Evolutionary conservation across 2,797 vertebrate genomes (phyloP), one percentile per base, ranked within the genome.

Genomic region (Delichon dasypus): DNA sequence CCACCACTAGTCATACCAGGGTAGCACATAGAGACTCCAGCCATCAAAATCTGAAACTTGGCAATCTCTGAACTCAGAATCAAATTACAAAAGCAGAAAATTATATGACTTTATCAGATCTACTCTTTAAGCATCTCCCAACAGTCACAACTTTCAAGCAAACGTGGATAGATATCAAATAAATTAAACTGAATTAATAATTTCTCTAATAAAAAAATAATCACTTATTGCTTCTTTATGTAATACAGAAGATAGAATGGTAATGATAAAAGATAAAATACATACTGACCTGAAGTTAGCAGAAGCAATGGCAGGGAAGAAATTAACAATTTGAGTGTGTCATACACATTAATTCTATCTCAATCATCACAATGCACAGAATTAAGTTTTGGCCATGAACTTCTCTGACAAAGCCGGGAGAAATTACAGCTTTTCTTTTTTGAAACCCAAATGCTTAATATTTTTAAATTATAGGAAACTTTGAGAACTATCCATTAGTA

Each of bases 1-100:
- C 1, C 25, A 21, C 6, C 0, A 1, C 32, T 72, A 83, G 13
- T n/a, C 7, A 10, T 34, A 55, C 32, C 7, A 54, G 4, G 3
- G 7, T 26, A 47, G 2, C 5, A 38, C 10, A 38, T 8, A 29
- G 1, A 55, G 25, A 54, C 7, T 38, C 5, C 11, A 58, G 5
- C 5, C 0, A 1, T 29, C 11, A 58, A 25, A 60, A 7, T 36
- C 30, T 64, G 50, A 75, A 70, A 45, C 4, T 7, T 30, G 6
- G 5, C 26, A 51, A 67, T 25, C 10, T 85, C 21, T 47, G 22
- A 80, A 67, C 32, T 30, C 61, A 77, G 15, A 86, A 53, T 50
- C 42, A 58, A 62, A 73, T 23, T 20, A 76, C 70, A 44, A 70
- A 77, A 77, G 16, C 2, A 61, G 10, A 67, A 53, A 51, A 74